phyloP scores from a whole-genome alignment of 2,797 vertebrate species.

The Phyllotis vaccarum region DNA sequence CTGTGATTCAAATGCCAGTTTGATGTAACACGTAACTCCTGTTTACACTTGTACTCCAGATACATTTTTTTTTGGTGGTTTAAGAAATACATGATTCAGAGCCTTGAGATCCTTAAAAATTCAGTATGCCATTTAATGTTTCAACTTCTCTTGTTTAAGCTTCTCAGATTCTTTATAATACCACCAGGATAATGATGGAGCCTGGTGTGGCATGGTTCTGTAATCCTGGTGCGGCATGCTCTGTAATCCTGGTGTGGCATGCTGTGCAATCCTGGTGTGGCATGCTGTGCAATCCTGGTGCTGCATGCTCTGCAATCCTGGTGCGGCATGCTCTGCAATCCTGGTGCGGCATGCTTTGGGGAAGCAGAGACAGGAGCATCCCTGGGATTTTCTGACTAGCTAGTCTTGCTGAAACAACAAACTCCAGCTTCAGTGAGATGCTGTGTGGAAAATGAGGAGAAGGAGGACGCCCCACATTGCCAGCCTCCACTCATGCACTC shows the following conservation, averaged over 20 bases:
- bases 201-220: not conserved
- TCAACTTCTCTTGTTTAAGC: not conserved
- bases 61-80: constrained; percentile 2
- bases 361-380: too few species aligned
- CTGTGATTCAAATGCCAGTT: not conserved
- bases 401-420: not conserved
- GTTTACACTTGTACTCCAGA: constrained; percentile 28
- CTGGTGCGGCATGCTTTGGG: too few species aligned
- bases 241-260: too few species aligned
- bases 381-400: not conserved
- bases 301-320: too few species aligned
- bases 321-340: too few species aligned
- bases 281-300: not conserved
- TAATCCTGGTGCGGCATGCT: too few species aligned
- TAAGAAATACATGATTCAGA: constrained; percentile 29
- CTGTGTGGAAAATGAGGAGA: not conserved
- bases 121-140: not conserved
- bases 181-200: not conserved
- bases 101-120: not conserved
- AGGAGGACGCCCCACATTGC: not conserved
- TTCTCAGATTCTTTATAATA: not conserved
- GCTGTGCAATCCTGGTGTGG: not conserved
- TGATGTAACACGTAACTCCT: constrained; percentile 10
- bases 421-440: not conserved
- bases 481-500: not conserved